phyloP scores from a whole-genome alignment of 2,113 vertebrate species.

The Chamaea fasciata region DNA sequence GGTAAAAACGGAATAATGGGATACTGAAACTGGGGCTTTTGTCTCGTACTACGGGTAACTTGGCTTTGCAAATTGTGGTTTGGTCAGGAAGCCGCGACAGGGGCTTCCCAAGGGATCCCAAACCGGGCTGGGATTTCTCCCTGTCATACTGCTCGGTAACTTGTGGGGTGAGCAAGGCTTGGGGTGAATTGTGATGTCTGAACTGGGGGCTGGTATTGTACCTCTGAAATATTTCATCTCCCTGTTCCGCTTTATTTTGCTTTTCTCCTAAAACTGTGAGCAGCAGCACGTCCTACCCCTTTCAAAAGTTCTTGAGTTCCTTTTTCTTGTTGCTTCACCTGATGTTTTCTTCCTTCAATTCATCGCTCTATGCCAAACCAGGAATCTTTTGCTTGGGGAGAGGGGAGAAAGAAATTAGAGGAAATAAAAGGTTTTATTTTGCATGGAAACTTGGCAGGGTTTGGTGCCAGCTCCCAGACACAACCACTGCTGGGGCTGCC shows the following conservation, averaged over 20 bases:
- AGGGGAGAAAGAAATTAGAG: neutral
- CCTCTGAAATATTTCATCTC: neutral
- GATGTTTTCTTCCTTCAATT: constrained; percentile 1
- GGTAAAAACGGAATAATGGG: neutral
- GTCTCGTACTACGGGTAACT: neutral
- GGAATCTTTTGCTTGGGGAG: neutral
- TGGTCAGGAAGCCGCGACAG: neutral
- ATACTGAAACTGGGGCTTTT: neutral
- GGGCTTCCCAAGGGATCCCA: neutral
- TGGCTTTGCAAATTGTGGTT: neutral
- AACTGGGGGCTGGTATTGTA: neutral
- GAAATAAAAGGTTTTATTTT: constrained; percentile 53
- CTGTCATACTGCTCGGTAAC: neutral
- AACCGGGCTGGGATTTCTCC: neutral
- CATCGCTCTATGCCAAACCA: neutral
- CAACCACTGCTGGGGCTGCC: neutral
- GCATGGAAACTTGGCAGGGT: constrained; percentile 50
- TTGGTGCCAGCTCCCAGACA: constrained; percentile 34
- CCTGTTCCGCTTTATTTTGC: constrained; percentile 15
- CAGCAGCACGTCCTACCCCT: constrained; percentile 4
- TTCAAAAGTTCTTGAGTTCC: neutral
- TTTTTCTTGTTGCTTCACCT: neutral
- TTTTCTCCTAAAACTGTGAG: neutral
- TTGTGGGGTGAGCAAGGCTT: neutral
- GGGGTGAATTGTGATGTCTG: neutral